A percentile compares a stretch with the other conserved stretches of the same genome.
phyloP scores from a whole-genome alignment of 2,113 vertebrate genomes.

The Aptenodytes patagonicus region DNA sequence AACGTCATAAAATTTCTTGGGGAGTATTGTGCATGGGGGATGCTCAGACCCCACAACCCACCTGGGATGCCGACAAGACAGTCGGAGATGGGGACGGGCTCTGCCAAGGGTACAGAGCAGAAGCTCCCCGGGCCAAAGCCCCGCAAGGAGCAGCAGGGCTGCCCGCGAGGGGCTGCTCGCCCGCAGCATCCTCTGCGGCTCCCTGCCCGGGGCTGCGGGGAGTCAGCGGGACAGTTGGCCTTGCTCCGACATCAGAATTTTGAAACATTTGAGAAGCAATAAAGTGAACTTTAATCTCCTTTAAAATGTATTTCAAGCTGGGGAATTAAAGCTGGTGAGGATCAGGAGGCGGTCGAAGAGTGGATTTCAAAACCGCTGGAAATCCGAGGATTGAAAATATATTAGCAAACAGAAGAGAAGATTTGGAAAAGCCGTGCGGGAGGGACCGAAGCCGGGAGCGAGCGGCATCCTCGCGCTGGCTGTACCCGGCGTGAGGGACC shows the following conservation, averaged over 20 bases:
- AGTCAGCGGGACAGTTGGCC: neutral
- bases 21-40: no score
- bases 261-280: neutral
- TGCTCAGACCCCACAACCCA: neutral
- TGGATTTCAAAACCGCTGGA: neutral
- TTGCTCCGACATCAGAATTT: neutral
- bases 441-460: accelerated
- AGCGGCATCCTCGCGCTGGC: accelerated
- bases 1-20: neutral
- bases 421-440: neutral
- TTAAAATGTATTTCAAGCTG: neutral
- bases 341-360: neutral
- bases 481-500: neutral
- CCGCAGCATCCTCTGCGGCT: neutral
- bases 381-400: neutral
- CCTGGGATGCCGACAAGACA: neutral
- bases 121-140: neutral
- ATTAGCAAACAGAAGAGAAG: neutral
- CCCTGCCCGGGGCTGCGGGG: neutral
- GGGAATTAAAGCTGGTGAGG: slow-evolving; percentile 12
- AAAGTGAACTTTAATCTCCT: slow-evolving; percentile 37
- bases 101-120: neutral
- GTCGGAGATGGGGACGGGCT: neutral
- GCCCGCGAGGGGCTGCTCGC: neutral
- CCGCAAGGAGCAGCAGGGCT: neutral